Base-by-base conservation (phyloP, 2,113 vertebrate genomes). In the Falcunculus frontatus region DNA sequence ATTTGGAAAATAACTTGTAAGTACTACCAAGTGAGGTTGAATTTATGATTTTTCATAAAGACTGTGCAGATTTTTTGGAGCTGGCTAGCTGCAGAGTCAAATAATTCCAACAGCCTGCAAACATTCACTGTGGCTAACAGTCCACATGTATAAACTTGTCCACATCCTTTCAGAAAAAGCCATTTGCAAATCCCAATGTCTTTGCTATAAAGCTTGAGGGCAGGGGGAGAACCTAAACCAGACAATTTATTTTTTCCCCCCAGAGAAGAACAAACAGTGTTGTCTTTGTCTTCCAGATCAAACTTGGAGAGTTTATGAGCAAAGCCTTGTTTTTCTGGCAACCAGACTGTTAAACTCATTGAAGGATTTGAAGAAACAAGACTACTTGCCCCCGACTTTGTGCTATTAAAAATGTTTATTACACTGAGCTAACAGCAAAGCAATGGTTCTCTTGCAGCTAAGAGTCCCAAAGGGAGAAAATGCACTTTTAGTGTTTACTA, bases 211-310 rank as follows among this genome's bases (percentile, higher is more conserved):
- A 69, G 35, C 68, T 50, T 56, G 52, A 76, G 55, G 59, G 68
- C 56, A 63, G 37, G 22, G 20, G 65, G 42, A 82, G 56, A 83
- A 72, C 33, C 32, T 68, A 77, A 93, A 93, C 37, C 85, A 93
- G 90, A 72, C 52, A n/a, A 53, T 32, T 60, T 37, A 22, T 14
- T 57, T 42, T 20, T 5, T 1, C 3, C 41, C 52, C 59, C 62
- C 21, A 77, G 83, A 90, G 80, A 85, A 65, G 64, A 93, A 70
- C 26, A 70, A 91, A 84, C 82, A 92, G 50, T 8, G 33, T 29
- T 84, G 68, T 17, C 76, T 86, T 96, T 95, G 89, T 95, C 77
- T 76, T 81, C 56, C 85, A 91, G 59, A 88, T 88, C 72, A 96
- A 92, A 95, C 52, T 76, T 44, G 37, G 68, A 63, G 25, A 92